A percentile compares a stretch with the other conserved stretches of the same genome.
phyloP scores from a whole-genome alignment of 2,797 vertebrate genomes.

The Chaenodraco wilsoni region DNA sequence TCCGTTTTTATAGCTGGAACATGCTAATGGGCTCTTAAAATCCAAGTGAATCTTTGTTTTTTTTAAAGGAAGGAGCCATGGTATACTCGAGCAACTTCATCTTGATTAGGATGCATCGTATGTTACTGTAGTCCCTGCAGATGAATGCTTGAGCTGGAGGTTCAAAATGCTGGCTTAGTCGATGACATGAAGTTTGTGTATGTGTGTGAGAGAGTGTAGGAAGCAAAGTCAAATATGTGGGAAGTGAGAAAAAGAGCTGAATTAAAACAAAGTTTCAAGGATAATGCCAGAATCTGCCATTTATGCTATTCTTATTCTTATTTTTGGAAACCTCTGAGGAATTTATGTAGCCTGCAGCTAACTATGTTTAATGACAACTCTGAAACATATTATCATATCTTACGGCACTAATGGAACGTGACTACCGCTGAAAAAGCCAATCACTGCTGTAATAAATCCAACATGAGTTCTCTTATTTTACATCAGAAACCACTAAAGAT shows the following conservation, averaged over 20 bases:
- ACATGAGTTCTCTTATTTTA: background rate
- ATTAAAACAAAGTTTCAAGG: constrained; percentile 1
- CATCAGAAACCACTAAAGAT: background rate
- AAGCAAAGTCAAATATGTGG: constrained; percentile 2
- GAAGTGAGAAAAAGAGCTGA: constrained; percentile 10
- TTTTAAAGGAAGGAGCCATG: constrained; percentile 18
- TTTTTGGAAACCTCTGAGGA: background rate
- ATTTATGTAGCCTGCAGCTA: background rate
- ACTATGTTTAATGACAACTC: background rate
- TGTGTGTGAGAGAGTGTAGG: background rate
- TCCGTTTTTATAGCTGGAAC: constrained; percentile 41
- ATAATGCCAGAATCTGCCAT: background rate
- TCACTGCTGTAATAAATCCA: too few species aligned
- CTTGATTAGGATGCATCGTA: constrained; percentile 65
- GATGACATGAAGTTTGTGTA: constrained; percentile 15
- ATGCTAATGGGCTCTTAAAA: constrained; percentile 48
- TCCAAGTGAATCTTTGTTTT: constrained; percentile 30
- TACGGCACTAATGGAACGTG: too few species aligned
- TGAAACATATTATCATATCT: background rate
- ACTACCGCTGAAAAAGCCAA: too few species aligned
- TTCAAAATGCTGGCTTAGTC: constrained; percentile 17
- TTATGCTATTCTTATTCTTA: background rate
- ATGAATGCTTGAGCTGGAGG: constrained; percentile 22
- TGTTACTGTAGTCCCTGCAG: constrained; percentile 44
- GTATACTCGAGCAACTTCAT: constrained; percentile 27